These are phyloP conservation scores for Calcarius lapponicus DNA, from an alignment of 2,797 vertebrate species.

Conservation along the genomic window DNA sequence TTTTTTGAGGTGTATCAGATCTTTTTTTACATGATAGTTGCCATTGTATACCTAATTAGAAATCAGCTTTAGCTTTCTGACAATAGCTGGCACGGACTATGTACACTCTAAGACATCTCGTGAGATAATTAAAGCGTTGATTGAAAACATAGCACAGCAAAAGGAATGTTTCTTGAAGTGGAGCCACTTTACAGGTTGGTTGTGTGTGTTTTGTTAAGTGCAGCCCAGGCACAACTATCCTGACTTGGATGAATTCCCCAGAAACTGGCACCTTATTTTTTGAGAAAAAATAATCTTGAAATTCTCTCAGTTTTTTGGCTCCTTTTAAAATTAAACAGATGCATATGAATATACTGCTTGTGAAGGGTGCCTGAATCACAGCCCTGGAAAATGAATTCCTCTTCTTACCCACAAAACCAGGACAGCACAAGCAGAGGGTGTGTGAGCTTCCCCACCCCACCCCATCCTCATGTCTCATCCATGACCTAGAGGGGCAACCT, in stretches of 20 bases:
- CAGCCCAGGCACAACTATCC: neutral
- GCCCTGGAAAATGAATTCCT: slow-evolving; percentile 40
- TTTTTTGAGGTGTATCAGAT: slow-evolving; percentile 24
- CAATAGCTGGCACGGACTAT: slow-evolving; percentile 15
- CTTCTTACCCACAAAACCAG: slow-evolving; percentile 59
- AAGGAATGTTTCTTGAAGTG: slow-evolving; percentile 39
- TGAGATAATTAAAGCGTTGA: slow-evolving; percentile 64
- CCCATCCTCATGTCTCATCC: slow-evolving; percentile 51
- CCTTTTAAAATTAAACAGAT: neutral
- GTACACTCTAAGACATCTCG: slow-evolving; percentile 24
- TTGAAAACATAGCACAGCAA: slow-evolving; percentile 26
- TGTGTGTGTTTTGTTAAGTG: neutral
- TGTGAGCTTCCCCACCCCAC: slow-evolving; percentile 54
- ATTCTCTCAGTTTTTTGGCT: neutral
- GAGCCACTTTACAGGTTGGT: neutral
- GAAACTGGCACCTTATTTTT: neutral
- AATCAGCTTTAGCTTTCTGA: slow-evolving; percentile 30
- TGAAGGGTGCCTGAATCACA: slow-evolving; percentile 34
- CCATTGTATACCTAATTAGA: slow-evolving; percentile 30
- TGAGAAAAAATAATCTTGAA: neutral
- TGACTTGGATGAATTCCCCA: neutral
- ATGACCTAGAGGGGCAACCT: slow-evolving; percentile 65
- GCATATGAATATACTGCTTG: neutral
- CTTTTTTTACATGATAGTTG: slow-evolving; percentile 7
- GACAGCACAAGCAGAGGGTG: slow-evolving; percentile 54